These are phyloP conservation scores for Rhizomys pruinosus DNA, from an alignment of 2,113 vertebrate species.

Conservation along the genomic window DNA sequence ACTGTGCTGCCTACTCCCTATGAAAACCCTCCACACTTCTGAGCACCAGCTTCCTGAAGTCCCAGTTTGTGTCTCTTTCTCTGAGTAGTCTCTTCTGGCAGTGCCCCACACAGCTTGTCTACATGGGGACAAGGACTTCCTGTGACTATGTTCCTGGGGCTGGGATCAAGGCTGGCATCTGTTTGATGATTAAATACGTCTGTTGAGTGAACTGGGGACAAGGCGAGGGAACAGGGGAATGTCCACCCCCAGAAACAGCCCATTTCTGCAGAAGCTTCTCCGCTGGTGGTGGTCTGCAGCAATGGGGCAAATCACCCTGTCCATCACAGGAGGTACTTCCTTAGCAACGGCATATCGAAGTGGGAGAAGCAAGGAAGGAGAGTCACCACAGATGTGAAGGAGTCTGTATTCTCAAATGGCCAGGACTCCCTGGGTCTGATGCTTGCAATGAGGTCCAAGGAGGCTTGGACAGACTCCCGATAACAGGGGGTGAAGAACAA, in stretches of 20 bases:
- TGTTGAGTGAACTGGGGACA: background rate
- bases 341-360: background rate
- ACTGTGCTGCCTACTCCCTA: background rate
- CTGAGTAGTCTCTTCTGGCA: background rate
- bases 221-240: background rate
- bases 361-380: background rate
- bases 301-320: background rate
- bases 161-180: background rate
- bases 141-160: background rate
- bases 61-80: rapidly evolving
- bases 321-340: rapidly evolving
- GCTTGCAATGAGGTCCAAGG: background rate
- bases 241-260: rapidly evolving
- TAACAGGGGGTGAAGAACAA: rapidly evolving
- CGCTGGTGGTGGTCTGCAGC: background rate
- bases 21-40: rapidly evolving
- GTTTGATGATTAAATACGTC: rapidly evolving
- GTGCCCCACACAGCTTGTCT: background rate
- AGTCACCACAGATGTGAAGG: rapidly evolving
- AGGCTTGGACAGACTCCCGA: background rate
- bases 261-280: background rate
- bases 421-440: background rate
- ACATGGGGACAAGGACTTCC: background rate
- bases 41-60: background rate
- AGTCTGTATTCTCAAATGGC: background rate